Evolutionary conservation across 1,140 invertebrate genomes (phyloP).

Genomic region (Drosophila tani): DNA sequence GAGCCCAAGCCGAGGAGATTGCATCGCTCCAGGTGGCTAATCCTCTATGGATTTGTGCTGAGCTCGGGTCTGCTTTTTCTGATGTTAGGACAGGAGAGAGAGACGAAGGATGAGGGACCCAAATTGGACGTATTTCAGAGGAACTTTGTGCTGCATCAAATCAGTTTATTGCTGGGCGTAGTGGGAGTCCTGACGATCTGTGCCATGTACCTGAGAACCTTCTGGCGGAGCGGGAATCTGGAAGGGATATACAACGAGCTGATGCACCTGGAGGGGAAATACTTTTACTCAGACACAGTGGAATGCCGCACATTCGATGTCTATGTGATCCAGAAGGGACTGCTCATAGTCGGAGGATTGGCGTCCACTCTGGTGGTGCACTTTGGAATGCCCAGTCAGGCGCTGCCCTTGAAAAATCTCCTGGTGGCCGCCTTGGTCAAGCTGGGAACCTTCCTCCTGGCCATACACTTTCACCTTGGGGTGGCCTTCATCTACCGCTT

Average conservation of each 20-base stretch:
- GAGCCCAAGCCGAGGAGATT: conserved; percentile 8
- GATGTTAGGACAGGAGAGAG: background rate
- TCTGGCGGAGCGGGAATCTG: conserved; percentile 16
- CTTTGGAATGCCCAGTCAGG: background rate
- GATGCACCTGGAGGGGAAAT: background rate
- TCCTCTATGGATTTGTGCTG: conserved; percentile 45
- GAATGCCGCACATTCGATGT: conserved; percentile 15
- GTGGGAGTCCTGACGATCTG: conserved; percentile 18
- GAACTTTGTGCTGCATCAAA: conserved; percentile 24
- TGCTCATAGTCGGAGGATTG: conserved; percentile 6
- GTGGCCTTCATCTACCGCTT: conserved; percentile 43
- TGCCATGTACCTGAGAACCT: conserved; percentile 10
- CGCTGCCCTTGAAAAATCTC: background rate
- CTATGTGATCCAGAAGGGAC: conserved; percentile 17
- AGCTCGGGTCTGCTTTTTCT: conserved; percentile 14
- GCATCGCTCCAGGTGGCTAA: conserved; percentile 34
- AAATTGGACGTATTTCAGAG: conserved; percentile 18
- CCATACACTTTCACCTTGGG: conserved; percentile 52
- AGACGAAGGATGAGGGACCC: too few species aligned
- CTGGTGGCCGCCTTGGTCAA: background rate
- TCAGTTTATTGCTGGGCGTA: background rate
- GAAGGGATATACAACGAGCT: conserved; percentile 25
- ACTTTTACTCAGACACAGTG: background rate
- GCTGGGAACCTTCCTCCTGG: conserved; percentile 20
- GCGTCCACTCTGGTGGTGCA: background rate